Percentiles rank a stretch among this genome's conserved stretches.
phyloP scores from a whole-genome alignment of 1,140 invertebrate genomes.

The Thereuonema tuberculata region DNA sequence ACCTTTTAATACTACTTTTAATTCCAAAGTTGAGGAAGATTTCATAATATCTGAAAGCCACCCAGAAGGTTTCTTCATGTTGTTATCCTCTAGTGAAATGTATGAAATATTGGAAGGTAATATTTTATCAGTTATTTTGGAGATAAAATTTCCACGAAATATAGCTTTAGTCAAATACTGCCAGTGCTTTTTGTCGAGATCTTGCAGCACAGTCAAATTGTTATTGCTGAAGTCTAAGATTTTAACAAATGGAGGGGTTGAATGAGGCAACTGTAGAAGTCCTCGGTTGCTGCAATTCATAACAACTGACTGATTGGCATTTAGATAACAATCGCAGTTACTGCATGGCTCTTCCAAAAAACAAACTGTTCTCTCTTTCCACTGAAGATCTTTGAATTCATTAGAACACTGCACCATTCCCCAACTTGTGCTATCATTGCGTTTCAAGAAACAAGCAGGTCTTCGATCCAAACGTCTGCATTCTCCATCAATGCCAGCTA shows the following conservation, averaged over 20 bases:
- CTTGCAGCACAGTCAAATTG: neutral
- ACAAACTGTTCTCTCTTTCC: neutral
- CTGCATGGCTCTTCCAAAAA: neutral
- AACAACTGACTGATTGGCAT: neutral
- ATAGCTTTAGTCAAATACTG: neutral
- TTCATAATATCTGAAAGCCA: neutral
- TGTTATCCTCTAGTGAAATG: slow-evolving; percentile 32
- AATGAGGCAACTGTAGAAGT: neutral
- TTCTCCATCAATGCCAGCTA: no score
- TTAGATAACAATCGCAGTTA: neutral
- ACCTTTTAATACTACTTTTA: slow-evolving; percentile 16
- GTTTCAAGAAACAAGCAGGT: neutral
- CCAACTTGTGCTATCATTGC: neutral
- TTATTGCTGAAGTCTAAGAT: neutral
- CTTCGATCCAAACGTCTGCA: no score
- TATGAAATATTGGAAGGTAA: no score
- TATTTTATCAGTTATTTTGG: slow-evolving; percentile 28
- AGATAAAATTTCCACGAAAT: slow-evolving; percentile 27
- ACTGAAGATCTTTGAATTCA: neutral
- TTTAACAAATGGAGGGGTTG: neutral
- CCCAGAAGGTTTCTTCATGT: neutral
- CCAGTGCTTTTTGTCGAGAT: neutral
- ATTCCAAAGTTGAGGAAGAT: slow-evolving; percentile 13
- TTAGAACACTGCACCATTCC: neutral
- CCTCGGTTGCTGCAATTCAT: neutral